Evolutionary conservation across 2,113 vertebrate genomes (phyloP), one percentile per base, ranked within the genome.

Genomic region (Beaufortia kweichowensis): DNA sequence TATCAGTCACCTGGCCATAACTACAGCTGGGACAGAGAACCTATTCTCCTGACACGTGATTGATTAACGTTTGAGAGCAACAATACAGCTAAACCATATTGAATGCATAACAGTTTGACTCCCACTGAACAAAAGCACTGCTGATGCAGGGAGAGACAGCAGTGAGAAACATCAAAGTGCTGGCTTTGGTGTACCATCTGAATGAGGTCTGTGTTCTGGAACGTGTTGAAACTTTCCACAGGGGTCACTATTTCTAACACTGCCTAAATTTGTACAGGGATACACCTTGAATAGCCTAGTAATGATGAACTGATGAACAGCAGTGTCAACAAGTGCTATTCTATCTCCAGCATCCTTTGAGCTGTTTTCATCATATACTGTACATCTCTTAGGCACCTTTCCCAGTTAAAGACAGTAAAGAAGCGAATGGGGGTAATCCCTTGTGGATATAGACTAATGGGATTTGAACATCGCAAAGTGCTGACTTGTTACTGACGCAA

Each of bases 401-500:
- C 26, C 21, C 29, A 65, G 50, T n/a, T 1, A 7, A 41, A 63
- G 29, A 70, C 23, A 6, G 43, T 53, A 53, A 64, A 68, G 28
- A 41, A 28, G 43, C 7, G 43, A 70, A 64, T 17, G 21, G 57
- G 17, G 23, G 17, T 77, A 77, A 77, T 74, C 63, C 43, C 61
- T 56, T 55, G 39, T 69, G 64, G 43, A 66, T 61, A 57, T 65
- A 68, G 53, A 59, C 65, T 81, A 81, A 83, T 78, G 71, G 75
- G 82, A 81, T 83, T 80, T 78, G 60, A 61, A 60, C 53, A 8
- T 55, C 48, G 8, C 64, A 70, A 70, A 78, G 76, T 66, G 76
- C 70, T 83, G 79, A 75, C 65, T 70, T 53, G 41, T 55, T 83
- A 75, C 62, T 59, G 66, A 67, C 61, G 63, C 63, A 35, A 61